Conservation (phyloP, 2,888 invertebrate species). For the Drepanosiphum platanoidis region DNA sequence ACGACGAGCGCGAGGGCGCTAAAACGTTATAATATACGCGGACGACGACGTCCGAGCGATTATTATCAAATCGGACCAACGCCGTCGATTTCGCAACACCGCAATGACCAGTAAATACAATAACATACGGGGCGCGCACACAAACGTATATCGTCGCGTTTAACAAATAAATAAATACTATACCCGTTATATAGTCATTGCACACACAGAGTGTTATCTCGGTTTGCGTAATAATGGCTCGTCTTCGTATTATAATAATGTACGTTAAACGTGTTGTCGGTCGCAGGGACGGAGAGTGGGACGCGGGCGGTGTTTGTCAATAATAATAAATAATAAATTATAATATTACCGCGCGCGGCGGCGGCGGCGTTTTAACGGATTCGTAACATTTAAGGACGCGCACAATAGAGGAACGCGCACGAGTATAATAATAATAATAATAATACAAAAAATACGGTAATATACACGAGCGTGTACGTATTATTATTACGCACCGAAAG, state of each 20-base stretch:
- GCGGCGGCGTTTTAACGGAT: neutral
- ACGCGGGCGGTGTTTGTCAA: neutral
- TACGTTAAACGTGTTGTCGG: neutral
- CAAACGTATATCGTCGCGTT: too few species aligned
- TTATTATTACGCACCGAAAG: too few species aligned
- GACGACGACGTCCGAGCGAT: too few species aligned
- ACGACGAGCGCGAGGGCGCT: too few species aligned
- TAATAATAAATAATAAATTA: neutral
- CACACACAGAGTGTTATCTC: neutral
- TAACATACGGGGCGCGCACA: too few species aligned
- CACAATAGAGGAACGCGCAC: neutral
- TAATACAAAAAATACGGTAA: neutral
- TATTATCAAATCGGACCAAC: neutral
- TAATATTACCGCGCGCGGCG: neutral
- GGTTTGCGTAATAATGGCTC: constrained; percentile 4
- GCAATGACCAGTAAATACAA: neutral
- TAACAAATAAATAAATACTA: too few species aligned
- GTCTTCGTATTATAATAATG: neutral
- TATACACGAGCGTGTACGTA: neutral
- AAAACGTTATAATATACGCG: too few species aligned
- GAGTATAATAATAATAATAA: neutral
- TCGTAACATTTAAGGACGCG: neutral
- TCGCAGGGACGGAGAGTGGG: neutral
- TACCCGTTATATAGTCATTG: too few species aligned
- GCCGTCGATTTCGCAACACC: neutral